Evolutionary conservation across 2,888 invertebrate species (phyloP).

Genomic region (Hedychridium roseum): DNA sequence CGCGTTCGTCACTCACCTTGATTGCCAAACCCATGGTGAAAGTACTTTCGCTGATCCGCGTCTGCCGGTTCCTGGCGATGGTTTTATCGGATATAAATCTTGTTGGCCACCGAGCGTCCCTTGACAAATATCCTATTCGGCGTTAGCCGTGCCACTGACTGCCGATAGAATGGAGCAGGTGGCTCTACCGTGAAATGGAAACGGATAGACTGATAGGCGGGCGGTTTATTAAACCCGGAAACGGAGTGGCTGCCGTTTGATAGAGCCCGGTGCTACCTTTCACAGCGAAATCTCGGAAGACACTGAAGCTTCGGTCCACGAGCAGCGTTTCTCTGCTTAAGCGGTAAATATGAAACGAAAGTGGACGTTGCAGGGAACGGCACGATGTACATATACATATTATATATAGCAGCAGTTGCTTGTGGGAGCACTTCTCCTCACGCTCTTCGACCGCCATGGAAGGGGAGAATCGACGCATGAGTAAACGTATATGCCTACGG

Average conservation of each 20-base stretch:
- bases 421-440: constrained; percentile 16
- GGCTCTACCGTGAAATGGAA: not conserved
- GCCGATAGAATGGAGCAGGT: not conserved
- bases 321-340: constrained; percentile 34
- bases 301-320: constrained; percentile 41
- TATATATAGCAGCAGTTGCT: constrained; percentile 28
- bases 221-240: no score
- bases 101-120: no score
- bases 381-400: no score
- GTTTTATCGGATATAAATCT: no score
- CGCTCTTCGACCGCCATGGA: not conserved
- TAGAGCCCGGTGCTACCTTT: constrained; percentile 35
- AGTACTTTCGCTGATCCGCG: constrained; percentile 7
- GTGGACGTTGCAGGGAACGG: constrained; percentile 34
- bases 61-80: no score
- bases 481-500: constrained; percentile 22
- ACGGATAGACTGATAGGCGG: no score
- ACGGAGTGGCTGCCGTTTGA: not conserved
- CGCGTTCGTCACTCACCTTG: constrained; percentile 47
- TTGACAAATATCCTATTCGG: no score
- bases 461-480: constrained; percentile 22
- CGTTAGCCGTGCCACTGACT: no score
- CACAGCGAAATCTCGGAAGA: constrained; percentile 50
- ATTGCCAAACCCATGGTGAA: constrained; percentile 43
- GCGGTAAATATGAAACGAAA: constrained; percentile 53